A percentile compares a stretch with the other conserved stretches of the same genome.
phyloP scores from a whole-genome alignment of 2,113 vertebrate genomes.

The Podarcis cretensis region DNA sequence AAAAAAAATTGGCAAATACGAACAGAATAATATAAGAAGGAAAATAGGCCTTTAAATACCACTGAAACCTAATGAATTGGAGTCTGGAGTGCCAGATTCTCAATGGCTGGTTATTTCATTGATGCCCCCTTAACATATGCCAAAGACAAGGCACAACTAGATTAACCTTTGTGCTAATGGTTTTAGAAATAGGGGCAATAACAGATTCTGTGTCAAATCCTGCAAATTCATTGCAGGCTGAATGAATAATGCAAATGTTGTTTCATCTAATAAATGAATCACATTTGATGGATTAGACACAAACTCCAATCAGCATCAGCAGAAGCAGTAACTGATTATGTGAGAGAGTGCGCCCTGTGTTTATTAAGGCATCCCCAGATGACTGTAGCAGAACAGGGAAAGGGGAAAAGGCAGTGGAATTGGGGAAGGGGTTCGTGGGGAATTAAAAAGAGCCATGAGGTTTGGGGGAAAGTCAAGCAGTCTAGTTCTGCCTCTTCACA shows the following conservation, averaged over 20 bases:
- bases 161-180: background rate
- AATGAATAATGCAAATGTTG: conserved; percentile 6
- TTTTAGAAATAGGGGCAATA: background rate
- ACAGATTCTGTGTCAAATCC: background rate
- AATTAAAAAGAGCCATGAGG: background rate
- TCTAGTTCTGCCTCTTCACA: background rate
- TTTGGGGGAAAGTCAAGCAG: background rate
- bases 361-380: background rate
- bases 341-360: background rate
- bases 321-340: background rate
- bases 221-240: background rate
- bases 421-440: background rate
- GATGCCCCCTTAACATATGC: background rate
- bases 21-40: conserved; percentile 35
- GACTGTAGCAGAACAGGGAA: background rate
- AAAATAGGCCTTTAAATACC: conserved; percentile 34
- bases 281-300: background rate
- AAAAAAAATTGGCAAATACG: conserved; percentile 47
- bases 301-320: background rate
- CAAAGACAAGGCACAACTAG: background rate
- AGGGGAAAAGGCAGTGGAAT: too few species aligned
- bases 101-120: background rate
- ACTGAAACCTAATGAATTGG: background rate
- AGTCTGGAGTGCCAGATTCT: background rate
- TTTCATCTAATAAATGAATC: background rate